These are phyloP conservation scores for Drosophila mettleri DNA, from an alignment of 2,888 invertebrate species.

Conservation along the genomic window DNA sequence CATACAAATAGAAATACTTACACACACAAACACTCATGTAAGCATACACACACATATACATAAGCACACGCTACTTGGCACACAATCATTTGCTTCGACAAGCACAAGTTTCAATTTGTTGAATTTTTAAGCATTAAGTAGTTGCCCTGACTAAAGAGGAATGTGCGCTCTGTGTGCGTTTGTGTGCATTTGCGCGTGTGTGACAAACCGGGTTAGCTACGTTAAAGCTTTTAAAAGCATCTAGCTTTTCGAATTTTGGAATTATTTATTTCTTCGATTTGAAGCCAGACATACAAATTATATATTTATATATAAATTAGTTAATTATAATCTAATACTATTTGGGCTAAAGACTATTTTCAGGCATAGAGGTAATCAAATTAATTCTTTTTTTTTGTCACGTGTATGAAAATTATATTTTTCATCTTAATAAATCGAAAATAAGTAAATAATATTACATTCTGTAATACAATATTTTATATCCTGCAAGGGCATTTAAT, in stretches of 20 bases:
- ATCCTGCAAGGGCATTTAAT: slow-evolving; percentile 43
- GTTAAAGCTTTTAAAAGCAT: slow-evolving; percentile 70
- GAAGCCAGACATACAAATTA: not conserved
- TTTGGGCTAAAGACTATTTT: not conserved
- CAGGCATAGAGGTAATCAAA: not conserved
- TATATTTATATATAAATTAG: not conserved
- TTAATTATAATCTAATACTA: not conserved
- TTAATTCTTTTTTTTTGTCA: not conserved
- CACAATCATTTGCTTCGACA: slow-evolving; percentile 82
- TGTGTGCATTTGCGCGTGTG: slow-evolving; percentile 35
- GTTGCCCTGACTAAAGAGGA: slow-evolving; percentile 60
- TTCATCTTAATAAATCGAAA: no score
- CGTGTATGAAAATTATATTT: no score
- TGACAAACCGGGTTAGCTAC: slow-evolving; percentile 74
- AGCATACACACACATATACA: slow-evolving; percentile 20
- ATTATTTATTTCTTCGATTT: slow-evolving; percentile 41
- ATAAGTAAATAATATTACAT: no score
- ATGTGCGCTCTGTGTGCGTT: slow-evolving; percentile 24
- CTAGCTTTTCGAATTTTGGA: slow-evolving; percentile 51
- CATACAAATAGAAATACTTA: slow-evolving; percentile 7
- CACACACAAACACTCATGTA: slow-evolving; percentile 11
- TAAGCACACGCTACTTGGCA: slow-evolving; percentile 45
- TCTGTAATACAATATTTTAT: not conserved
- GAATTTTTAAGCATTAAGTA: slow-evolving; percentile 82
- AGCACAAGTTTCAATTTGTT: slow-evolving; percentile 84